phyloP scores from a whole-genome alignment of 2,797 vertebrate genomes.

The Dendrocincla fuliginosa region DNA sequence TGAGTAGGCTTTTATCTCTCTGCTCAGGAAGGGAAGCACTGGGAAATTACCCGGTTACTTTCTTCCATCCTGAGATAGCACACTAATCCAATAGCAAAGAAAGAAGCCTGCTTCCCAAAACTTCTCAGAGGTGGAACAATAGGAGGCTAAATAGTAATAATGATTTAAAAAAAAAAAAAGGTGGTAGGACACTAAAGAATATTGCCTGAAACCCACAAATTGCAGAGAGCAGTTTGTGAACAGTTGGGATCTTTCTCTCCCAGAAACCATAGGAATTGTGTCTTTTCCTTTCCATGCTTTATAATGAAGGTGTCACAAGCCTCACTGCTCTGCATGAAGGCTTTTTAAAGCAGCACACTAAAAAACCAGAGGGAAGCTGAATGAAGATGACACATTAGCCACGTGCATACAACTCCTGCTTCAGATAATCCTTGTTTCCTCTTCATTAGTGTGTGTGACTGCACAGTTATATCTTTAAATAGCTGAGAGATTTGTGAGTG shows the following conservation, averaged over 20 bases:
- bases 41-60: accelerated
- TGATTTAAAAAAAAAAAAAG: neutral
- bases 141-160: neutral
- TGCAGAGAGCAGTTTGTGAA: neutral
- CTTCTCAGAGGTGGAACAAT: neutral
- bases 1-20: neutral
- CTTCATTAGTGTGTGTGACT: neutral
- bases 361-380: neutral
- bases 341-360: neutral
- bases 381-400: neutral
- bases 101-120: neutral
- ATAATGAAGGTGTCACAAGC: neutral
- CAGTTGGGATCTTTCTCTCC: neutral
- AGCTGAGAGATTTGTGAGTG: neutral
- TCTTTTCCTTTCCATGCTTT: neutral
- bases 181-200: neutral
- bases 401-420: neutral
- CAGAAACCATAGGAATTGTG: neutral
- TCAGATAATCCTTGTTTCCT: neutral
- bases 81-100: neutral
- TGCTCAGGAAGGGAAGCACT: neutral
- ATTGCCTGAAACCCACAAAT: neutral
- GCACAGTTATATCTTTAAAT: neutral
- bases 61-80: neutral
- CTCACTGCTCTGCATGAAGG: neutral